Evolutionary conservation across 2,888 invertebrate genomes (phyloP), one percentile per base, ranked within the genome.

Genomic region (Psylliodes chrysocephalus): DNA sequence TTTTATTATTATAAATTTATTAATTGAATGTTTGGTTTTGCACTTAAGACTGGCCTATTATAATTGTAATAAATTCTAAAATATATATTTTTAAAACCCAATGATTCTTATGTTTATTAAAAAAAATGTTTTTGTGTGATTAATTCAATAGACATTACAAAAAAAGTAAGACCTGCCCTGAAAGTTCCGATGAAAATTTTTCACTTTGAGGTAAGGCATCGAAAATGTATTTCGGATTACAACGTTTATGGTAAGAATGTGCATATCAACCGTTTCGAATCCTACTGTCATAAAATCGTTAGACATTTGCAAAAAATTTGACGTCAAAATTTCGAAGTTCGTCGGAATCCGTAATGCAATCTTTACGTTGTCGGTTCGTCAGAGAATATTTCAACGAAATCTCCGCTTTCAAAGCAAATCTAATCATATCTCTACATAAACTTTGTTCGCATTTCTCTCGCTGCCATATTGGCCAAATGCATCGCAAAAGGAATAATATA

Each of bases 361-460:
- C 42, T 54, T 28, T 28, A 15, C 28, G 3, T 42, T 42, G n/a
- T 25, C 53, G 38, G 38, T 38, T 53, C 19, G 18, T 53, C 53
- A 12, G 19, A 19, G 38, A 53, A 38, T 38, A 53, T 53, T 53
- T 35, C 22, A 22, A 30, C 46, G 2, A 44, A 56, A 46, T 33
- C 44, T 33, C 28, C 33, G 33, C 19, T 38, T 18, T 56, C 46
- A 38, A 33, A 47, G 57, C 46, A 54, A 46, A 57, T 57, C 47
- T 22, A 57, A 57, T 57, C 56, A 56, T 56, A 56, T 46, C 19
- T 38, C 33, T 33, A 25, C 33, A 33, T 56, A 30, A 57, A 57
- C 35, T 57, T 57, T 57, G 19, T 19, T 57, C 57, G 19, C 22
- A 22, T 14, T 22, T 22, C 6, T 25, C 19, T 47, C 42, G 2